Percentiles rank a stretch among this genome's conserved stretches.
Conservation (phyloP, 2,113 vertebrate genomes). For the Cygnus buccinator region DNA sequence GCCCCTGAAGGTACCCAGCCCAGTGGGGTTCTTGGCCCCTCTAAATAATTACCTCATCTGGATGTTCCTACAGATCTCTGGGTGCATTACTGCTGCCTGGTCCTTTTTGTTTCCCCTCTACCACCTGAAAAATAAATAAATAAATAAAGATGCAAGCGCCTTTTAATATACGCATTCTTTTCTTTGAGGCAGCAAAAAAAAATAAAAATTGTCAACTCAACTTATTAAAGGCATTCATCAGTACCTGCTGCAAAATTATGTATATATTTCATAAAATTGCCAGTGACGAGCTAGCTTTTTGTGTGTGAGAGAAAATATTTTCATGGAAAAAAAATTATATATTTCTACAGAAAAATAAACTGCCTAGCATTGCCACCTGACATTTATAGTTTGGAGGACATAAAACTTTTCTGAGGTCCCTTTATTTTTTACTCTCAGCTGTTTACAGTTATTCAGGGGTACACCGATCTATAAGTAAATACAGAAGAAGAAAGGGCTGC, state of each 20-base stretch:
- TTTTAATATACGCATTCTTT: conserved; percentile 5
- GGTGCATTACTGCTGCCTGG: background rate
- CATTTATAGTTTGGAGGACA: conserved; percentile 43
- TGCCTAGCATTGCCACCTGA: conserved; percentile 1
- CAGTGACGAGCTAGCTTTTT: background rate
- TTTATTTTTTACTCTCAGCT: conserved; percentile 57
- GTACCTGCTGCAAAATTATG: background rate
- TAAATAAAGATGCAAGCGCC: background rate
- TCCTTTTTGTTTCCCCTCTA: background rate
- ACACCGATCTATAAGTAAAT: conserved; percentile 42
- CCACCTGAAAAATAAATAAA: background rate
- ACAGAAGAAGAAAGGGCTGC: conserved; percentile 21
- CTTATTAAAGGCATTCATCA: conserved; percentile 24
- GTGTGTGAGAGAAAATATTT: conserved; percentile 17
- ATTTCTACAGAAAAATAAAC: conserved; percentile 57
- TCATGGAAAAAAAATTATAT: background rate
- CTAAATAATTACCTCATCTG: background rate
- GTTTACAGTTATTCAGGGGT: conserved; percentile 43
- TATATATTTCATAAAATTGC: conserved; percentile 34
- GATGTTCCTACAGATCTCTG: background rate
- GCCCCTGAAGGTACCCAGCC: background rate
- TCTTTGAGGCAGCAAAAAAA: background rate
- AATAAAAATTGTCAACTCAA: background rate
- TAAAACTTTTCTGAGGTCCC: conserved; percentile 39
- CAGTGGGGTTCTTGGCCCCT: background rate